phyloP scores from a whole-genome alignment of 1,140 invertebrate genomes.

The Cotesia glomerata region DNA sequence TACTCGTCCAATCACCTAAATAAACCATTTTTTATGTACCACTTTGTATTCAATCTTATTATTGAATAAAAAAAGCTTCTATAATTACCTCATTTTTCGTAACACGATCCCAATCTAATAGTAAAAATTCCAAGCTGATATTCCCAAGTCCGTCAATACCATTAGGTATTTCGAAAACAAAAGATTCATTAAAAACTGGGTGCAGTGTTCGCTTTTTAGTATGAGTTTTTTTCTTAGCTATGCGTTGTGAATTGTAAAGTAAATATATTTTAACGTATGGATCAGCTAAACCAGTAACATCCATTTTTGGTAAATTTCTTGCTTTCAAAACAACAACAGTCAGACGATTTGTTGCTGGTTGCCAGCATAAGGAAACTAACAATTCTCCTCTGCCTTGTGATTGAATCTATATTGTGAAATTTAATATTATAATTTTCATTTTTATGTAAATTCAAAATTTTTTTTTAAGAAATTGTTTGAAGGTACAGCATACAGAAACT shows the following conservation, averaged over 20 bases:
- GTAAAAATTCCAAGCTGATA: slow-evolving; percentile 89
- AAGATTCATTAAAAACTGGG: slow-evolving; percentile 98
- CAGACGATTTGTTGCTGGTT: slow-evolving; percentile 85
- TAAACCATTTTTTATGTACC: slow-evolving; percentile 7
- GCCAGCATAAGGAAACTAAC: slow-evolving; percentile 91
- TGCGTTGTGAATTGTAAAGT: slow-evolving; percentile 94
- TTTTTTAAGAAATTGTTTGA: background rate
- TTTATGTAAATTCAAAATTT: slow-evolving; percentile 5
- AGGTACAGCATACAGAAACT: too few relatives aligned
- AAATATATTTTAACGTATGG: slow-evolving; percentile 97
- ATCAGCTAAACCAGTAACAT: slow-evolving; percentile 93
- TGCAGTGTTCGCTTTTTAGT: slow-evolving; percentile 97
- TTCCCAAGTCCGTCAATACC: slow-evolving; percentile 83
- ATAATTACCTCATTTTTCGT: slow-evolving; percentile 91
- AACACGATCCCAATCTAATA: slow-evolving; percentile 96
- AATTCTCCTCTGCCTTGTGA: slow-evolving; percentile 89
- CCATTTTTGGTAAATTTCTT: slow-evolving; percentile 93
- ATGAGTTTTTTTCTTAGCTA: slow-evolving; percentile 99
- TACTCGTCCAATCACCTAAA: slow-evolving; percentile 89
- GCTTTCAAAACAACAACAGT: slow-evolving; percentile 93
- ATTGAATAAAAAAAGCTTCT: background rate
- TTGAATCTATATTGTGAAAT: slow-evolving; percentile 69
- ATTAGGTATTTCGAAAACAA: slow-evolving; percentile 83
- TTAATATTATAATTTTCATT: slow-evolving; percentile 8
- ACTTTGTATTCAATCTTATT: background rate